Base-by-base conservation (phyloP, 2,888 invertebrate species). In the Drosophila pseudotakahashii region DNA sequence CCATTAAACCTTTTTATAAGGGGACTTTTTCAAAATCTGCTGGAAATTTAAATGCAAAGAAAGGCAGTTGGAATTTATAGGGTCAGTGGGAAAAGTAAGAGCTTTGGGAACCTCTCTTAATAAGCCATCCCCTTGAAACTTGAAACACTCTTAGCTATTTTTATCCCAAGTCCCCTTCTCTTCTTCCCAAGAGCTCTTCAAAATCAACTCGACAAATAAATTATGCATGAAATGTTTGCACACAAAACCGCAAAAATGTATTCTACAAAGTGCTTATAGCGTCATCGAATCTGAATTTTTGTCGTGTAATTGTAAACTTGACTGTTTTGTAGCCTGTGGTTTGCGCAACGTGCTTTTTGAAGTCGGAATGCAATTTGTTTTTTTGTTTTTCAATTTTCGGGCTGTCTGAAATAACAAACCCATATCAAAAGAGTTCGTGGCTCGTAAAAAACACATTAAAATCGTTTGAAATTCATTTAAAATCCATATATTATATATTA, bases 381-480 rank as follows among this genome's bases (percentile, higher is more conserved):
- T n/a, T 44, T 70, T 30, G 41, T 54, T 42, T 32, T 50, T 32
- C 7, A 34, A 47, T 42, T 32, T 52, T 32, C 30, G 37, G 52
- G 30, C 45, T 45, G 26, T 39, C 51, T 82, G 73, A 66, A 77
- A 83, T 73, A 80, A 73, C 70, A 86, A 77, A 50, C 64, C 51
- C 66, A 66, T 77, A 75, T 70, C 63, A 66, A 19, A 19, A 19
- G 14, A 61, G 81, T 75, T 63, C 42, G 70, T 71, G 82, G 64
- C 73, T 71, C 75, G 79, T 82, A 76, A 81, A 88, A 88, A 82
- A 73, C 64, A 47, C 76, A 88, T 86, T 77, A 67, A 77, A 85
- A 77, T 85, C 82, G 54, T 82, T 82, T 82, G 73, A 88, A 75
- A 75, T 84, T 82, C 67, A 82, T 82, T 82, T 77, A 82, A 82